These are phyloP conservation scores for Pteropus alecto DNA, from an alignment of 2,113 vertebrate genomes.

Conservation along the genomic window DNA sequence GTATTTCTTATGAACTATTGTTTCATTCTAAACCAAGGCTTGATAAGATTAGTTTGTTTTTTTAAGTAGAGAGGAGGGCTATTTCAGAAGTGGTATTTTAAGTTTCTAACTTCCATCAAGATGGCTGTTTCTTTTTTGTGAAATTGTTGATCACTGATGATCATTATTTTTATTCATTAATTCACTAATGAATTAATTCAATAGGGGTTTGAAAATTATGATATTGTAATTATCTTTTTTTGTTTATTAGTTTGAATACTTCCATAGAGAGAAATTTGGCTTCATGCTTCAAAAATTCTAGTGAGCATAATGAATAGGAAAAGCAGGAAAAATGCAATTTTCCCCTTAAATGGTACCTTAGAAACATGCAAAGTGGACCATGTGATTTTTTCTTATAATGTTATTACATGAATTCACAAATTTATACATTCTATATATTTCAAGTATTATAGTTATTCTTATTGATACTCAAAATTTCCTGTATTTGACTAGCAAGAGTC, in stretches of 20 bases:
- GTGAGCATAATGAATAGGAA: not conserved
- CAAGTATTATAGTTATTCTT: not conserved
- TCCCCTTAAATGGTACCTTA: not conserved
- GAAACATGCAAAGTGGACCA: not conserved
- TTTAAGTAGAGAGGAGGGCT: not conserved
- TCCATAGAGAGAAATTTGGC: not conserved
- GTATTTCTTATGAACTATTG: not conserved
- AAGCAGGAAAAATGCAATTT: not conserved
- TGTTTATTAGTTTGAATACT: not conserved
- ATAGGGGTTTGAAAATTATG: not conserved
- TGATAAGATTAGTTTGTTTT: not conserved
- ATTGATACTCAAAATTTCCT: not conserved
- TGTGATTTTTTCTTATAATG: not conserved
- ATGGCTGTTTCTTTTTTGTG: not conserved
- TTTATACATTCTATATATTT: not conserved
- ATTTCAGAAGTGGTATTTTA: not conserved
- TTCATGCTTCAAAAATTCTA: not conserved
- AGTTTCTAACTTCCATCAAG: not conserved
- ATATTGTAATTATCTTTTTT: not conserved
- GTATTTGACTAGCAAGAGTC: not conserved
- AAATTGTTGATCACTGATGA: not conserved
- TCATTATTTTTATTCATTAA: not conserved
- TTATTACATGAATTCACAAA: not conserved
- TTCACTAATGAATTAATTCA: not conserved
- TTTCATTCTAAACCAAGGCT: not conserved